Evolutionary conservation across 2,797 vertebrate genomes (phyloP), one percentile per base, ranked within the genome.

Genomic region (Fratercula arctica): DNA sequence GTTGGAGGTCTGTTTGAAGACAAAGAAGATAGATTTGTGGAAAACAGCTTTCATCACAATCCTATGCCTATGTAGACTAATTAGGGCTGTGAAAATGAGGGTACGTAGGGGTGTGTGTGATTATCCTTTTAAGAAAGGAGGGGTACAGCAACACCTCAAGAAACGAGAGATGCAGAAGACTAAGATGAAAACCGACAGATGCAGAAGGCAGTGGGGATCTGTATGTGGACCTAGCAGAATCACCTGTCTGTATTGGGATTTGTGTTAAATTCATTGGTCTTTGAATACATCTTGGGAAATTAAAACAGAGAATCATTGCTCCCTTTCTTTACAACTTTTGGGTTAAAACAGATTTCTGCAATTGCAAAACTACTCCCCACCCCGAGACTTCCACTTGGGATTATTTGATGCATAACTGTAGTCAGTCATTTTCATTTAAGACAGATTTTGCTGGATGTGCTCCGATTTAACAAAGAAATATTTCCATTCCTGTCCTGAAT

Each of bases 401-500:
- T 89, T 94, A 77, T 90, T 59, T 41, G 82, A 93, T 94, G 73
- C 63, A 57, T 88, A 56, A 35, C 24, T 87, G 56, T 25, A 90
- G 66, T 77, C 91, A 90, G 75, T 67, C 29, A 37, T 93, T 95
- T 96, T 87, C 83, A 87, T 97, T 95, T 94, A 93, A 92, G 82
- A 91, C 25, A 63, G 33, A 76, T 89, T 96, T 96, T 95, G 45
- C 75, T 94, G 83, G 90, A 86, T 92, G 24, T 63, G 53, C 56
- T 95, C 85, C 0, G 9, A 87, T 95, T 96, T 96, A 94, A 84
- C 74, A 84, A 89, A 91, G 69, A 83, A 93, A 76, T 91, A 43
- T 92, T 96, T 94, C 89, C 88, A 91, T 92, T 96, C 56, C 66
- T 96, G 95, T 94, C 83, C 61, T 85, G 92, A 95, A 93, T 93